Base-by-base conservation (phyloP, 2,888 invertebrate genomes). In the Platycheirus rosarum region DNA sequence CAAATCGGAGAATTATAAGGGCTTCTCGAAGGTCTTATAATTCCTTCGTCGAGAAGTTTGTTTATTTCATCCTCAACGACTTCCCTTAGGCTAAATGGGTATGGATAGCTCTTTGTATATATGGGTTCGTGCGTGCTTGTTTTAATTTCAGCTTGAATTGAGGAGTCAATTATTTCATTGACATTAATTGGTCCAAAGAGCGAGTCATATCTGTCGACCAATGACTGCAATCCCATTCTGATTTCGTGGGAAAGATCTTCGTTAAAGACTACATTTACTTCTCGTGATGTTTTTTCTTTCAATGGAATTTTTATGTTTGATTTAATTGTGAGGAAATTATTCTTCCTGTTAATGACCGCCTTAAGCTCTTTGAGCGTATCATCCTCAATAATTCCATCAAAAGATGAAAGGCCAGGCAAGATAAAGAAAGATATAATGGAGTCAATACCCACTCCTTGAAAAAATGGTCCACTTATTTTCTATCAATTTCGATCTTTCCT, bases 81-180 rank as follows among this genome's bases (percentile, higher is more conserved):
- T n/a, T n/a, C n/a, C n/a, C n/a, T n/a, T n/a, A n/a, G n/a, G n/a
- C n/a, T n/a, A n/a, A n/a, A n/a, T 0, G 89, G 89, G 65, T 89
- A 89, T 8, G 89, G 80, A 74, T 89, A 89, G 3, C 86, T 85
- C 86, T 88, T 88, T 0, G 86, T 75, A 49, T 86, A 86, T 3
- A 89, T 85, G 0, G 88, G 89, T 7, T 82, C 75, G 7, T 85
- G 57, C 53, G 68, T 29, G 35, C 32, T 18, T 23, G 53, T 66
- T 60, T 68, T 46, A 35, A 60, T 75, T 53, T 75, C 66, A 7
- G 74, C 57, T 16, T 42, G 32, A 16, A 68, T 51, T 2, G 6
- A 35, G n/a, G 66, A 68, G 29, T 70, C 53, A 6, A 70, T 48
- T 14, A 26, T 23, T 29, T 60, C 65, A 0, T 20, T 35, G 8